phyloP scores from a whole-genome alignment of 1,140 invertebrate genomes.

The Penaeus indicus region DNA sequence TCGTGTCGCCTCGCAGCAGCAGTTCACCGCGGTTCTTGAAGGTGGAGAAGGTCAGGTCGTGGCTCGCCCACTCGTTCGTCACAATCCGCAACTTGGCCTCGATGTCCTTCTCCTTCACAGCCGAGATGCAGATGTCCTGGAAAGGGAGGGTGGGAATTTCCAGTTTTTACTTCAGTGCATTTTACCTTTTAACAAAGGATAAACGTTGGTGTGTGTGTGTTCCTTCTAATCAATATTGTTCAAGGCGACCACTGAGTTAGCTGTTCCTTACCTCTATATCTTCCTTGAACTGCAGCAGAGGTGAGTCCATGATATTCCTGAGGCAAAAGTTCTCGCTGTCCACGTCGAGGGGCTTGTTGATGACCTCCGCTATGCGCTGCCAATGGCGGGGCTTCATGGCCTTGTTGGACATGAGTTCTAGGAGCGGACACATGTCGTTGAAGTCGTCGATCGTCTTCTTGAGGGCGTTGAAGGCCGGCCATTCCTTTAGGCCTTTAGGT shows the following conservation, averaged over 20 bases:
- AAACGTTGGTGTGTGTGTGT: no score
- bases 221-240: no score
- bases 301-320: slow-evolving; percentile 96
- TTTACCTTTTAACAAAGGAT: no score
- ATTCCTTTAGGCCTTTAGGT: slow-evolving; percentile 95
- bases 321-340: slow-evolving; percentile 94
- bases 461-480: slow-evolving; percentile 95
- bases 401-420: slow-evolving; percentile 97
- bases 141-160: not conserved
- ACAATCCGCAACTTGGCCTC: slow-evolving; percentile 95
- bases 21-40: slow-evolving; percentile 97
- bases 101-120: slow-evolving; percentile 98
- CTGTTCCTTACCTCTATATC: slow-evolving; percentile 84
- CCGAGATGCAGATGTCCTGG: slow-evolving; percentile 96
- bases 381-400: slow-evolving; percentile 98
- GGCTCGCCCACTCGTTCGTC: slow-evolving; percentile 94
- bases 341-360: slow-evolving; percentile 89
- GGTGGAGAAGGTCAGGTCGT: slow-evolving; percentile 92
- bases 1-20: slow-evolving; percentile 91
- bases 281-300: slow-evolving; percentile 92
- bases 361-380: slow-evolving; percentile 94
- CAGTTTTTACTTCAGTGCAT: no score
- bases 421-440: slow-evolving; percentile 94
- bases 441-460: slow-evolving; percentile 98
- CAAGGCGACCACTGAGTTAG: no score